Evolutionary conservation across 2,113 vertebrate genomes (phyloP).

Genomic region (Scytalopus superciliaris): DNA sequence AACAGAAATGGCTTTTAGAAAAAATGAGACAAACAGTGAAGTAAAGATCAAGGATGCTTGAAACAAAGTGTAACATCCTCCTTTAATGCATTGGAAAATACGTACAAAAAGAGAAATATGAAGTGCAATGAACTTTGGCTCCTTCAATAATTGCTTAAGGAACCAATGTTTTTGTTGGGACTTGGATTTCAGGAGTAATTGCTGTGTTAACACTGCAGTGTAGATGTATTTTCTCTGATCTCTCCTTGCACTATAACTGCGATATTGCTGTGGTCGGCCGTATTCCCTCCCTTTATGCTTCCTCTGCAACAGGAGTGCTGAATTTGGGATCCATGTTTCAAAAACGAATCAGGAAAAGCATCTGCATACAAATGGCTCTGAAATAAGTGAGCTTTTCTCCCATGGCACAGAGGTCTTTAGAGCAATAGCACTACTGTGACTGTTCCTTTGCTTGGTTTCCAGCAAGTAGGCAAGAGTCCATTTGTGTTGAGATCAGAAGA

Average conservation of each 20-base stretch:
- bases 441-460: not conserved
- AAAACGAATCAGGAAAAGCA: not conserved
- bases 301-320: not conserved
- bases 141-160: not conserved
- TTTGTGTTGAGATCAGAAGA: not conserved
- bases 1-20: not conserved
- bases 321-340: not conserved
- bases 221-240: not conserved
- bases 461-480: not conserved
- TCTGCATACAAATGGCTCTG: not conserved
- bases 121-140: not conserved
- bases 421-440: not conserved
- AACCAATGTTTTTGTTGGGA: not conserved
- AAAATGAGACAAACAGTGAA: not conserved
- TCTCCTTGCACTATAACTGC: not conserved
- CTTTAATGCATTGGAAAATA: not conserved
- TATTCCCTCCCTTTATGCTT: not conserved
- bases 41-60: conserved; percentile 21
- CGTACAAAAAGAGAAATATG: not conserved
- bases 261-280: not conserved
- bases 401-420: not conserved
- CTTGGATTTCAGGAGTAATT: not conserved
- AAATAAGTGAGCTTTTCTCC: not conserved
- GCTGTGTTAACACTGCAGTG: not conserved
- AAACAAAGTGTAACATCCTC: not conserved